These are phyloP conservation scores for Crambe crambe DNA, from an alignment of 37 sponge, comb jelly and placozoan genomes.

Conservation along the genomic window DNA sequence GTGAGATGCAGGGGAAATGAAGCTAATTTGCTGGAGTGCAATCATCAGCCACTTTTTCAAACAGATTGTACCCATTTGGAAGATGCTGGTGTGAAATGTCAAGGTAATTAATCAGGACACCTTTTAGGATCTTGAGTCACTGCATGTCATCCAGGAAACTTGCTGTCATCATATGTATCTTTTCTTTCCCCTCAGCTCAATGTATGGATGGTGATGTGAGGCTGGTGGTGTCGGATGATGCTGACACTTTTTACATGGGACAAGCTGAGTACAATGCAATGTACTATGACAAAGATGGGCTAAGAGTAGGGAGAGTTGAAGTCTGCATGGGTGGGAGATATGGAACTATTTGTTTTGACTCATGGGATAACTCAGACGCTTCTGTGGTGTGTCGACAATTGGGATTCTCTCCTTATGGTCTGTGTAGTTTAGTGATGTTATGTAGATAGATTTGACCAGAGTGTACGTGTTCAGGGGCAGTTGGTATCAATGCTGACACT, in stretches of 20 bases:
- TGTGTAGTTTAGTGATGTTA: too few relatives aligned
- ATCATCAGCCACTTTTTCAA: neutral
- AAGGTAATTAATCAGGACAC: neutral
- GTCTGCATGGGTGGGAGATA: conserved; percentile 44
- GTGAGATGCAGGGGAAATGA: conserved; percentile 1
- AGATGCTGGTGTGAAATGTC: conserved; percentile 6
- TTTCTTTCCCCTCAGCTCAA: neutral
- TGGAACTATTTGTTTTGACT: conserved; percentile 36
- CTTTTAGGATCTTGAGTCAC: too few relatives aligned
- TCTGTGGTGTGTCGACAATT: conserved; percentile 50
- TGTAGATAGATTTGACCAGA: too few relatives aligned
- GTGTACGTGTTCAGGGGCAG: conserved; percentile 26
- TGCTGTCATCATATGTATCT: too few relatives aligned
- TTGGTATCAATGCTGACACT: conserved; percentile 16
- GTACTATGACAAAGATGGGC: conserved; percentile 40
- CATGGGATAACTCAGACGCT: conserved; percentile 43
- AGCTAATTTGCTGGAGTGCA: neutral
- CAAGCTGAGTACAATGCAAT: neutral
- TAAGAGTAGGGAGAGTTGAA: conserved; percentile 46
- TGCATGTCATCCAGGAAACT: too few relatives aligned
- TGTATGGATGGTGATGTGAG: conserved; percentile 23
- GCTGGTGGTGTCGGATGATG: conserved; percentile 19
- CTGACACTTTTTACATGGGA: conserved; percentile 25
- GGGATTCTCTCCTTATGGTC: conserved; percentile 47
- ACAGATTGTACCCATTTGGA: neutral